A percentile compares a stretch with the other conserved stretches of the same genome.
These are phyloP conservation scores for Andrena hattorfiana DNA, from an alignment of 2,888 invertebrate genomes.

Conservation along the genomic window DNA sequence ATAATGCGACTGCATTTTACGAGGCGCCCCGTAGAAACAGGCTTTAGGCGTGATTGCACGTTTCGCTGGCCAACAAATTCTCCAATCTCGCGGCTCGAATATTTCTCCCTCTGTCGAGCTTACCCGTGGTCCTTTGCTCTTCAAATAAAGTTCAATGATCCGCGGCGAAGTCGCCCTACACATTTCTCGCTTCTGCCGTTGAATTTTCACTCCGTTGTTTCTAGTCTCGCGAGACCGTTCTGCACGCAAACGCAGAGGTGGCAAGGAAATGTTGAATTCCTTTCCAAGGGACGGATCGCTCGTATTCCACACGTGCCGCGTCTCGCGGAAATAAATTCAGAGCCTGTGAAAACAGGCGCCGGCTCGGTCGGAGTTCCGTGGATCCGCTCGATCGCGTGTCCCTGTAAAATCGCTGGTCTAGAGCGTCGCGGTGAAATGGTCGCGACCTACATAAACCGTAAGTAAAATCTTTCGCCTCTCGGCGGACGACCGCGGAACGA, in stretches of 20 bases:
- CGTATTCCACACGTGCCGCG: not conserved
- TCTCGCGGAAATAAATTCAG: constrained; percentile 9
- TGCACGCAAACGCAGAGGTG: not conserved
- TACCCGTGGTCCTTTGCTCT: not conserved
- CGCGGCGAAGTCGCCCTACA: too few species aligned
- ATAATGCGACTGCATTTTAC: constrained; percentile 33
- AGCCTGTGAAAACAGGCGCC: not conserved
- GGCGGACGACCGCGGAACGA: constrained; percentile 35
- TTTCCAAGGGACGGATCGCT: not conserved
- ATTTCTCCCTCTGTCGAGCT: not conserved
- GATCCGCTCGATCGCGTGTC: not conserved
- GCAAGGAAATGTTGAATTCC: not conserved
- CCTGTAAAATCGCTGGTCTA: constrained; percentile 31
- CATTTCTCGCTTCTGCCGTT: not conserved
- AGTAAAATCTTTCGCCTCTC: constrained; percentile 35
- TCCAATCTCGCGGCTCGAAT: not conserved
- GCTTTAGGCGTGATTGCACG: constrained; percentile 25
- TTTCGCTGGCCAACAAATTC: constrained; percentile 16
- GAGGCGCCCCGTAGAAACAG: constrained; percentile 12
- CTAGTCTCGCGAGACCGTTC: not conserved
- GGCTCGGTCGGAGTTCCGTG: not conserved
- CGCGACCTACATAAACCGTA: constrained; percentile 52
- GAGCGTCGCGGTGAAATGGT: constrained; percentile 31
- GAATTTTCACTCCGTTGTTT: not conserved
- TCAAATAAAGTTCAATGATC: constrained; percentile 8